Conservation (phyloP, 1,140 invertebrate genomes). For the Linepithema humile region DNA sequence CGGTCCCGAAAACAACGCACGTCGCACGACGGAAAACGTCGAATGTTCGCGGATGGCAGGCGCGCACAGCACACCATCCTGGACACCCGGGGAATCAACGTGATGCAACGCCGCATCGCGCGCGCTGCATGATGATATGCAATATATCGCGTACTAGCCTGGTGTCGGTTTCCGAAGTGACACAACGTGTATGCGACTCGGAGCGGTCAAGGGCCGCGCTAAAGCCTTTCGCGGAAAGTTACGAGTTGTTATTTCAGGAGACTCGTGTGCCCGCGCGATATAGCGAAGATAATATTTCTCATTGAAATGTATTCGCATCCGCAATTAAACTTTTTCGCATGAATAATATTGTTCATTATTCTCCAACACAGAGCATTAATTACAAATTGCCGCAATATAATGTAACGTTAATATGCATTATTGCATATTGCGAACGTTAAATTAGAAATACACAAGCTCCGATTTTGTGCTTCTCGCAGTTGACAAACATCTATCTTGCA, state of each 20-base stretch:
- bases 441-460: neutral
- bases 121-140: constrained; percentile 41
- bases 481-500: neutral
- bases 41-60: constrained; percentile 1
- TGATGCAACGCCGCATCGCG: constrained; percentile 4
- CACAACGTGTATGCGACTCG: neutral
- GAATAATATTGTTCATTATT: constrained; percentile 12
- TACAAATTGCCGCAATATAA: neutral
- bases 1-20: constrained; percentile 49
- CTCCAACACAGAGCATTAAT: neutral
- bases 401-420: neutral
- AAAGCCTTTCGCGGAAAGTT: no score
- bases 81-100: constrained; percentile 8
- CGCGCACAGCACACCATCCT: neutral
- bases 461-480: neutral
- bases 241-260: neutral
- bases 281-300: neutral
- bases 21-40: constrained; percentile 41
- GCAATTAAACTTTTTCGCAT: neutral
- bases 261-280: neutral
- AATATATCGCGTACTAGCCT: constrained; percentile 3
- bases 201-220: neutral
- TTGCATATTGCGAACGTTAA: neutral
- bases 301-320: constrained; percentile 7
- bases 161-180: constrained; percentile 22